Percentiles rank a stretch among this genome's conserved stretches.
phyloP scores from a whole-genome alignment of 1,140 invertebrate genomes.

The Bombus haemorrhoidalis region DNA sequence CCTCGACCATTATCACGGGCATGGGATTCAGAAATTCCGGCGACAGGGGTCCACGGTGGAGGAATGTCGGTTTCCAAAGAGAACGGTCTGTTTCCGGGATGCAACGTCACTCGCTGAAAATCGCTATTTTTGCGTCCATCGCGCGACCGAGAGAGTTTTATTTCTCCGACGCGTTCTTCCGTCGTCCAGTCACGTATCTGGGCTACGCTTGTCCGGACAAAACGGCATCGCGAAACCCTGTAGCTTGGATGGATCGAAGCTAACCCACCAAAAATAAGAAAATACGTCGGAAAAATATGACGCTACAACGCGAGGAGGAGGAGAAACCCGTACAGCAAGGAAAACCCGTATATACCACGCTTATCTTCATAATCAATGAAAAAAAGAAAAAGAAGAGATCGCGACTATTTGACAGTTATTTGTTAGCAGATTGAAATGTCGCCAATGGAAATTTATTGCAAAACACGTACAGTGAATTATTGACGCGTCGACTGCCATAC shows the following conservation, averaged over 20 bases:
- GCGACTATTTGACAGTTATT: too few species aligned
- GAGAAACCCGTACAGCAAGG: not conserved
- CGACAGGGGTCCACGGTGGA: not conserved
- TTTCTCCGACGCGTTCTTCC: constrained; percentile 55
- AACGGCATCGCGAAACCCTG: constrained; percentile 40
- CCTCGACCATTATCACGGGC: constrained; percentile 12
- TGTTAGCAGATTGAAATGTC: too few species aligned
- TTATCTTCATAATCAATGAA: too few species aligned
- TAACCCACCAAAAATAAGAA: constrained; percentile 50
- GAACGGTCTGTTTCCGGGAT: not conserved
- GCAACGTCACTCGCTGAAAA: not conserved
- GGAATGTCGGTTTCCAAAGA: not conserved
- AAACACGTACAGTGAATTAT: too few species aligned
- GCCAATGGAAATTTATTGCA: too few species aligned
- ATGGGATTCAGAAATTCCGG: constrained; percentile 22
- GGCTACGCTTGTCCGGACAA: constrained; percentile 56
- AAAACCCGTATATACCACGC: too few species aligned
- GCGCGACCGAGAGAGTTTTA: constrained; percentile 38
- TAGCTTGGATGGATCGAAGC: constrained; percentile 46
- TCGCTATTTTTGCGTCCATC: constrained; percentile 42
- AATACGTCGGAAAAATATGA: constrained; percentile 28
- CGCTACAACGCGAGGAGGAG: not conserved
- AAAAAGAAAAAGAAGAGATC: too few species aligned
- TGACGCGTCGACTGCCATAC: too few species aligned
- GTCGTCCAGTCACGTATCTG: constrained; percentile 63